Evolutionary conservation across 2,797 vertebrate genomes (phyloP), one percentile per base, ranked within the genome.

Genomic region (Hybognathus amarus): DNA sequence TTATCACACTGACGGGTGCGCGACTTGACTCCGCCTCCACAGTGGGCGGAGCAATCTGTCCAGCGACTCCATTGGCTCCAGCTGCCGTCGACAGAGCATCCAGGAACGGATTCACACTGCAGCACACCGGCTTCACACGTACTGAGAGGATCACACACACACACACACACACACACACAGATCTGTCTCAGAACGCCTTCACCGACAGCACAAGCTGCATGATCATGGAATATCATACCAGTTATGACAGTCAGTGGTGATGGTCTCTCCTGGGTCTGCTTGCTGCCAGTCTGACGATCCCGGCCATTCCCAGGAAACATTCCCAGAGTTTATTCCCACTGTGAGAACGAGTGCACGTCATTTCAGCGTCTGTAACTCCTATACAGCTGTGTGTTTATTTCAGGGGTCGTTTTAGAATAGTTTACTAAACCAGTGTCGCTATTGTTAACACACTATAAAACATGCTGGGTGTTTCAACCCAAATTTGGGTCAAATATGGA

Each of bases 111-210:
- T 0, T 86, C 91, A 85, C 96, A 97, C 59, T 90, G 91, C 63
- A 97, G 86, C 5, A 92, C 88, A 0, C 97, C 97, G 0, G 90
- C 90, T 79, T 92, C 88, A 2, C 97, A 98, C 0, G 96, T 95
- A 87, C 97, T 97, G n/a, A 90, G 63, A 80, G 11, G 66, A 52
- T 9, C 15, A n/a, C 15, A 38, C 17, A 36, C 12, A 18, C 12
- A 18, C 9, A 40, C 6, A 50, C 24, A 52, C 3, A 47, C 0
- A 47, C 0, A 15, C 45, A 5, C 3, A 38, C 30, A 2, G 5
- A 3, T 50, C 42, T 33, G 8, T 6, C 2, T 47, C 38, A 24
- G 9, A 24, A 10, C 40, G 68, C n/a, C 9, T 61, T 61, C 59
- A 27, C 5, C 1, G 1, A 3, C 24, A 0, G 3, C 5, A 61